Evolutionary conservation across 2,113 vertebrate species (phyloP).

Genomic region (Muntiacus reevesi): DNA sequence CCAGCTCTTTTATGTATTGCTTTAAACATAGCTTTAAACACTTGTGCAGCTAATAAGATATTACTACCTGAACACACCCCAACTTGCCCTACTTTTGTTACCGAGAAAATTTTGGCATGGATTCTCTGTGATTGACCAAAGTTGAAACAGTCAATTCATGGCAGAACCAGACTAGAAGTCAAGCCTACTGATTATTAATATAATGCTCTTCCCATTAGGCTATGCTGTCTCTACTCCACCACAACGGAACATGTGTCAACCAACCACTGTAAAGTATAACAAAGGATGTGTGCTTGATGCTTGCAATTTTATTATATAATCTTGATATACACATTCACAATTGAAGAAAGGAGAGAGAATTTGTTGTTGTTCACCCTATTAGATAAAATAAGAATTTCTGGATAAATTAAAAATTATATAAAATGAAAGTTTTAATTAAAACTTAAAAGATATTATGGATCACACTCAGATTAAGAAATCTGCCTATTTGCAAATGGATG

Average conservation of each 20-base stretch:
- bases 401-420: constrained; percentile 1
- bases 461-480: neutral
- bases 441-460: neutral
- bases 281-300: neutral
- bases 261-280: neutral
- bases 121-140: neutral
- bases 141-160: neutral
- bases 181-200: neutral
- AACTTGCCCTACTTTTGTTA: neutral
- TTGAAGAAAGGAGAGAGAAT: neutral
- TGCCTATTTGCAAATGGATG: neutral
- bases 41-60: neutral
- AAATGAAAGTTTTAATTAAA: neutral
- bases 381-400: neutral
- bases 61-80: neutral
- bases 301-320: neutral
- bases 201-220: neutral
- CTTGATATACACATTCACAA: neutral
- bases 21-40: constrained; percentile 11
- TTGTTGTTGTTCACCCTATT: neutral
- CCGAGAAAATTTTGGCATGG: neutral
- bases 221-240: neutral
- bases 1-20: neutral
- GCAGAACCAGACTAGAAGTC: neutral
- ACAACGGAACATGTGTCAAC: neutral